Evolutionary conservation across 2,888 invertebrate genomes (phyloP).

Genomic region (Lydus trimaculatus): DNA sequence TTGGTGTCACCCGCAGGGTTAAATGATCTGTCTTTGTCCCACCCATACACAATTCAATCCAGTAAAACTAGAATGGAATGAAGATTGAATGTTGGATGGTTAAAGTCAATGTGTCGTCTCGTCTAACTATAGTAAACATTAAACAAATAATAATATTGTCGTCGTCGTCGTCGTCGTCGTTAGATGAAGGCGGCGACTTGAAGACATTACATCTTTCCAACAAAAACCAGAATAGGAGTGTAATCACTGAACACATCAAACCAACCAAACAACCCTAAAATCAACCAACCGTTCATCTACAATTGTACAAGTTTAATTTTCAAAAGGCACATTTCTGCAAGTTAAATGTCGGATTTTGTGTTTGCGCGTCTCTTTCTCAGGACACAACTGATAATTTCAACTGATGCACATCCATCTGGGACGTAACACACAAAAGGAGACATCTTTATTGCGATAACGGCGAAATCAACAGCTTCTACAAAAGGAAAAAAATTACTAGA

Average conservation of each 20-base stretch:
- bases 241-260: slow-evolving; percentile 7
- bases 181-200: not conserved
- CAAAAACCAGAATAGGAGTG: not conserved
- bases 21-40: slow-evolving; percentile 37
- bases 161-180: not conserved
- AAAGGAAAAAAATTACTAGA: not conserved
- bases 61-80: not conserved
- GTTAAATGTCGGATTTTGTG: not conserved
- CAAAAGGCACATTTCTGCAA: slow-evolving; percentile 26
- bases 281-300: slow-evolving; percentile 1
- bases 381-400: slow-evolving; percentile 5
- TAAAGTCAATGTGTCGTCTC: not conserved
- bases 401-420: not conserved
- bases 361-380: not conserved
- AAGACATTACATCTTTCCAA: slow-evolving; percentile 1
- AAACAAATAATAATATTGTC: slow-evolving; percentile 4
- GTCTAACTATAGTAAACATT: not conserved
- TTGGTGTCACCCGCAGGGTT: slow-evolving; percentile 35
- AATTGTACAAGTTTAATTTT: slow-evolving; percentile 31
- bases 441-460: not conserved
- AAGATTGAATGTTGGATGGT: not conserved
- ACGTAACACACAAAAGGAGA: not conserved
- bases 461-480: not conserved
- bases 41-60: slow-evolving; percentile 5
- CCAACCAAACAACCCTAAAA: not conserved